Conservation (phyloP, 2,797 vertebrate species). For the Lutjanus campechanus region DNA sequence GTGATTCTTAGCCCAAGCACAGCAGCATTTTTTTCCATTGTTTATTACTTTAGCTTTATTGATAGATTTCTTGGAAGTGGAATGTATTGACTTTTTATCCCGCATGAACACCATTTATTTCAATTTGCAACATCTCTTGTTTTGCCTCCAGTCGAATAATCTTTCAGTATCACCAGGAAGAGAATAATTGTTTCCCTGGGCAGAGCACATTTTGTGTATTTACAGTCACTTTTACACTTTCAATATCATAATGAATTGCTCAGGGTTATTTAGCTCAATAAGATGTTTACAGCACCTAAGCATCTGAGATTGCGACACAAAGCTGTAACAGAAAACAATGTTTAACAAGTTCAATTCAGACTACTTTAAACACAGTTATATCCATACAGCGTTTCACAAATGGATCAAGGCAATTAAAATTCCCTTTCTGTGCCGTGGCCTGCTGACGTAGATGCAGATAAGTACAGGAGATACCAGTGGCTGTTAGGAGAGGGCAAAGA, state of each 20-base stretch:
- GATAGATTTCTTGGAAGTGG: slow-evolving; percentile 16
- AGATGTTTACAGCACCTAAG: neutral
- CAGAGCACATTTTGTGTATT: neutral
- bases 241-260: slow-evolving; percentile 13
- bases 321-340: neutral
- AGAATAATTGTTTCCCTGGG: slow-evolving; percentile 3
- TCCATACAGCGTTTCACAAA: neutral
- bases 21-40: neutral
- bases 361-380: neutral
- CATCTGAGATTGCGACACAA: neutral
- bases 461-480: neutral
- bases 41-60: slow-evolving; percentile 15
- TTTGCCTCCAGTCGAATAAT: slow-evolving; percentile 5
- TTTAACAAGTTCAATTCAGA: neutral
- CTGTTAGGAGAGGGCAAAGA: neutral
- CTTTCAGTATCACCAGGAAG: slow-evolving; percentile 7
- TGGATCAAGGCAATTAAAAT: slow-evolving; percentile 1
- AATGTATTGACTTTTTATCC: slow-evolving; percentile 11
- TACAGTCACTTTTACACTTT: neutral
- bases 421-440: neutral
- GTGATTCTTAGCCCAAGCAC: too few relatives aligned
- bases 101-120: slow-evolving; percentile 6
- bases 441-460: neutral
- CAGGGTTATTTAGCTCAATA: neutral
- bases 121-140: slow-evolving; percentile 15